Conservation (phyloP, 2,113 vertebrate species). For the Falco punctatus region DNA sequence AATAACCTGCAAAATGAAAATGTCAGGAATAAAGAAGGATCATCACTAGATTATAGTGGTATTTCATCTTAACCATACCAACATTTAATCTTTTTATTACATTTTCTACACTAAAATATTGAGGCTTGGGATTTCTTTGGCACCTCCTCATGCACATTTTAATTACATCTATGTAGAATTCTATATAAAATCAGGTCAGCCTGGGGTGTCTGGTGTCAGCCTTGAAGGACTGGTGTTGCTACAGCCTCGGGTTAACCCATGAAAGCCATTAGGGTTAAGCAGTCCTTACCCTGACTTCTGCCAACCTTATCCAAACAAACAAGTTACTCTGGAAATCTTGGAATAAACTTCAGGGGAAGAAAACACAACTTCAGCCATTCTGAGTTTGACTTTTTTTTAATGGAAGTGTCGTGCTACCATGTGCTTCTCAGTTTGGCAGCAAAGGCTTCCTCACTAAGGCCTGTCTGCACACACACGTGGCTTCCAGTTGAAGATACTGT, state of each 20-base stretch:
- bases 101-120: background rate
- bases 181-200: background rate
- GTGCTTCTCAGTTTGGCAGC: background rate
- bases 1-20: slow-evolving; percentile 33
- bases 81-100: slow-evolving; percentile 10
- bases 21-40: background rate
- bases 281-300: background rate
- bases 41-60: background rate
- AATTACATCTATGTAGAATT: background rate
- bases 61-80: slow-evolving; percentile 33
- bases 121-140: background rate
- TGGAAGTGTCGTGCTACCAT: background rate
- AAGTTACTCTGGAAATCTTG: background rate
- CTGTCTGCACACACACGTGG: background rate
- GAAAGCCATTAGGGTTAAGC: background rate
- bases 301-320: background rate
- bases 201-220: background rate
- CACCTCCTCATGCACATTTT: background rate
- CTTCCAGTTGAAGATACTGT: background rate
- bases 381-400: background rate
- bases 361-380: background rate
- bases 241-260: background rate
- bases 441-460: background rate
- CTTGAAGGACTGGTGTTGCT: background rate
- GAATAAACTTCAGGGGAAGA: background rate